Percentiles rank a stretch among this genome's conserved stretches.
Evolutionary conservation across 2,888 invertebrate species (phyloP).

Genomic region (Eremobia ochroleuca): DNA sequence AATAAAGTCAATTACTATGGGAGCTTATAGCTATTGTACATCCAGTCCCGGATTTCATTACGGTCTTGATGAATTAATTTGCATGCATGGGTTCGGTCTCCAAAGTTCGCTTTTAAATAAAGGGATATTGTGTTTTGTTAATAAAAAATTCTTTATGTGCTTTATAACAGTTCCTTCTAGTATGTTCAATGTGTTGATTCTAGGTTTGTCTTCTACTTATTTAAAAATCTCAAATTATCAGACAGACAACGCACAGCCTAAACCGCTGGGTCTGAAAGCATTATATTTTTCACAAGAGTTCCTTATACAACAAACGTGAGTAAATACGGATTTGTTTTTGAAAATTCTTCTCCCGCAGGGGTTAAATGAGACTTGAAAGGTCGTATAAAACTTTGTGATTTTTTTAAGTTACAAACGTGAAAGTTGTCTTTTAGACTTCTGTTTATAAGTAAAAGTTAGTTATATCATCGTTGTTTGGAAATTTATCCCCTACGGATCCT

Average conservation of each 20-base stretch:
- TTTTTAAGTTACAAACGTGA: not conserved
- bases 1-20: slow-evolving; percentile 42
- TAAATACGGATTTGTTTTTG: not conserved
- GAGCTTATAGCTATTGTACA: slow-evolving; percentile 18
- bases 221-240: not conserved
- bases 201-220: not conserved
- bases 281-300: not conserved
- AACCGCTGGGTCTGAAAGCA: not conserved
- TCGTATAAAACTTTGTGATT: not conserved
- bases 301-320: not conserved
- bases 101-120: not conserved
- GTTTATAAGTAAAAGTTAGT: not conserved
- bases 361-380: not conserved
- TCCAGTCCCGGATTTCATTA: slow-evolving; percentile 13
- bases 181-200: not conserved
- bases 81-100: slow-evolving; percentile 19
- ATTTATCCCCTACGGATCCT: not conserved
- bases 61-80: slow-evolving; percentile 42
- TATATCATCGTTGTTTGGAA: not conserved
- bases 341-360: not conserved
- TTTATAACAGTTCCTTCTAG: not conserved
- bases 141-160: not conserved
- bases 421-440: not conserved
- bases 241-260: not conserved
- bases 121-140: not conserved